A percentile compares a stretch with the other conserved stretches of the same genome.
Conservation (phyloP, 1,140 invertebrate genomes). For the Penaeus japonicus region DNA sequence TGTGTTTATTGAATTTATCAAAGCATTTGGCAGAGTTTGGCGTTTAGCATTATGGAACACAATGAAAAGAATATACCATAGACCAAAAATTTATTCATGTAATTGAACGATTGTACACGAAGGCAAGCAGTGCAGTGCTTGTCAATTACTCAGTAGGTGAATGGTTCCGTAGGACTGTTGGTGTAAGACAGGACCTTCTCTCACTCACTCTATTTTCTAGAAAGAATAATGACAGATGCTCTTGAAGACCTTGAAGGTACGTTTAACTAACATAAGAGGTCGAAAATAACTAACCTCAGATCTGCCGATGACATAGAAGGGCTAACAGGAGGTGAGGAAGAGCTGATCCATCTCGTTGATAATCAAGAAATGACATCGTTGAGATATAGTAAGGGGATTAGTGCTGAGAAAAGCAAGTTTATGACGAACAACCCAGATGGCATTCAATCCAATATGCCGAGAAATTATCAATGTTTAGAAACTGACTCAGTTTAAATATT, state of each 20-base stretch:
- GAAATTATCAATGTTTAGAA: no score
- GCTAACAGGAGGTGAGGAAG: background rate
- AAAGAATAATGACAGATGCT: background rate
- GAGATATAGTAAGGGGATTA: background rate
- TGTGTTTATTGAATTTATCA: background rate
- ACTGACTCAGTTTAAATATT: no score
- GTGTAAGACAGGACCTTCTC: background rate
- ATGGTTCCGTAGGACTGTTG: background rate
- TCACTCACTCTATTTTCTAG: background rate
- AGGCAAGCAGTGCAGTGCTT: background rate
- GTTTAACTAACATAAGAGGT: background rate
- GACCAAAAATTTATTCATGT: background rate
- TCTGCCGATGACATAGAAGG: background rate
- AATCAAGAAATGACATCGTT: background rate
- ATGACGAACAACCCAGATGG: no score
- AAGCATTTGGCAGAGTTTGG: background rate
- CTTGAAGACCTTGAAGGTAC: background rate
- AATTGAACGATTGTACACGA: no score
- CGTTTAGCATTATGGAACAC: background rate
- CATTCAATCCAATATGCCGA: no score
- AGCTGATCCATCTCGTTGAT: background rate
- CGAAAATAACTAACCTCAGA: background rate
- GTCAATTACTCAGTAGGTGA: background rate
- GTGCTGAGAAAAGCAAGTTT: no score
- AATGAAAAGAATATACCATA: background rate